A percentile compares a stretch with the other conserved stretches of the same genome.
phyloP scores from a whole-genome alignment of 2,797 vertebrate genomes.

The Bucorvus abyssinicus region DNA sequence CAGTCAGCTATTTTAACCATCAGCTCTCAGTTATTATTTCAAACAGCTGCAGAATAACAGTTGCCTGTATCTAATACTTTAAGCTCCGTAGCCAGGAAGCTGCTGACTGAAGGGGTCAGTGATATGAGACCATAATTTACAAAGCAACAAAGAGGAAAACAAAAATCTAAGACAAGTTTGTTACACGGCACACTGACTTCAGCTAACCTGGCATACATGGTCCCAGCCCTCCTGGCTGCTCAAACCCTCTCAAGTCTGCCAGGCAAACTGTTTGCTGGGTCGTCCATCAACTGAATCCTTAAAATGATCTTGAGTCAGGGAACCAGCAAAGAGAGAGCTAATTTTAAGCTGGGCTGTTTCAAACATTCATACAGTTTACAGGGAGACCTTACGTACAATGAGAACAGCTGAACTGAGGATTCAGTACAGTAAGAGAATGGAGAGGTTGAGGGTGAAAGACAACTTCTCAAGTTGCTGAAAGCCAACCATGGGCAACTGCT shows the following conservation, averaged over 20 bases:
- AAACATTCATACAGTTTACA: neutral
- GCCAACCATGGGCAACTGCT: neutral
- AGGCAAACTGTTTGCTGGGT: neutral
- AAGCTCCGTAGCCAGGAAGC: neutral
- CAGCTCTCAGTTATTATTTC: constrained; percentile 15
- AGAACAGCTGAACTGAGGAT: neutral
- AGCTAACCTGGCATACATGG: neutral
- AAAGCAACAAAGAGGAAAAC: neutral
- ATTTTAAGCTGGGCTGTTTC: neutral
- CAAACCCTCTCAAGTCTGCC: neutral
- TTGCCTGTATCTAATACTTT: neutral
- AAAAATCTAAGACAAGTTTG: neutral
- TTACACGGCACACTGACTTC: neutral
- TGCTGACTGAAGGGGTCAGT: neutral
- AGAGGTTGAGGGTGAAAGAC: neutral
- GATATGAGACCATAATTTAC: neutral
- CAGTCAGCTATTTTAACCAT: neutral
- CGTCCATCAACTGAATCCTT: neutral
- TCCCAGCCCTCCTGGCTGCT: neutral
- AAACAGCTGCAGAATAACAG: constrained; percentile 29
- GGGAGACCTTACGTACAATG: fast-evolving
- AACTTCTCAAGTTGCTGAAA: neutral
- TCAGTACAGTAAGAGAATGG: neutral
- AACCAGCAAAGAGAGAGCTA: neutral
- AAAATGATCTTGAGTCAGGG: neutral